Base-by-base conservation (phyloP, 1,140 invertebrate species). In the Danaus melanippus region DNA sequence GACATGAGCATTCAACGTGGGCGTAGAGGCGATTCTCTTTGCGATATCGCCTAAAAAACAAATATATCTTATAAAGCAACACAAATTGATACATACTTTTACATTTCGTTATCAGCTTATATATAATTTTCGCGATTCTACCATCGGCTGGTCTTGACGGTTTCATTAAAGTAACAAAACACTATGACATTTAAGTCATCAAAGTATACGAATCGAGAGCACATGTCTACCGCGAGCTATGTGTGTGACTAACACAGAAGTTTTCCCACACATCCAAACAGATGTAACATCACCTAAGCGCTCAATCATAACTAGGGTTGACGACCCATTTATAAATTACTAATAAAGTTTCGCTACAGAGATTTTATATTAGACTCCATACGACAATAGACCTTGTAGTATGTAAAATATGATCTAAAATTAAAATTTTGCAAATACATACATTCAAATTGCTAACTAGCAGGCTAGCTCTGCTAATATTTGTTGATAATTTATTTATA, bases 31-130 rank as follows among this genome's bases (percentile, higher is more conserved):
- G 62, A 74, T 66, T 66, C 69, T 70, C 70, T 71, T 69, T 48
- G 62, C 53, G 65, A 69, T 58, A 54, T 67, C 67, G 46, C 47
- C 21, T 12, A 7, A 32, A 32, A 32, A 32, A 32, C 3, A 32
- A 3, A 32, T 32, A 32, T 32, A 32, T 32, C 2, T 0, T 32
- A 32, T 32, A 32, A 32, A 32, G 7, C 12, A 32, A 32, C 53
- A 58, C 17, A 11, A 42, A 11, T n/a, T 8, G 48, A 46, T 57
- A 84, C 79, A 60, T 75, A 84, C 79, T 73, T 62, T 71, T 81
- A 52, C 69, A 68, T 69, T 74, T 83, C 68, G 76, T 83, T 70
- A 80, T 78, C 67, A 85, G 59, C 59, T 77, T 85, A 62, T 76
- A 66, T 71, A 78, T 83, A 53, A 82, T 70, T 72, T 85, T 85